These are phyloP conservation scores for Smittia sp. DNA, from an alignment of 2,888 invertebrate species.

Conservation along the genomic window DNA sequence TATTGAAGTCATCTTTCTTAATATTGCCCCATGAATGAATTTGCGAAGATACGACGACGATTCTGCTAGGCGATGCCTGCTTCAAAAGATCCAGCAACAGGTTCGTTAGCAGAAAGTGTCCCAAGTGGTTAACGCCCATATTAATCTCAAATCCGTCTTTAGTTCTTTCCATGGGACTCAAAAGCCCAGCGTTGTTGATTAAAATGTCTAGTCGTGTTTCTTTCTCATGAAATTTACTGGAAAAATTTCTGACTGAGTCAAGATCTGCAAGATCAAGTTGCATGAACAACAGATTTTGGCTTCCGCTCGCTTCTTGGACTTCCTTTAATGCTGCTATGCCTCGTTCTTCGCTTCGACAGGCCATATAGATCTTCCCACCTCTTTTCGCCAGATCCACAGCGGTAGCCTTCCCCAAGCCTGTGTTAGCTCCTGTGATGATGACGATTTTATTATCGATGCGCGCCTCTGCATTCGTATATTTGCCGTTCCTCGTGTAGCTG, in stretches of 20 bases:
- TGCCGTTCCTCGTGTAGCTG: not conserved
- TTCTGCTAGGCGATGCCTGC: constrained; percentile 66
- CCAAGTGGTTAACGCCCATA: constrained; percentile 77
- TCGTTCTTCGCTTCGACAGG: constrained; percentile 72
- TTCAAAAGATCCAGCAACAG: constrained; percentile 67
- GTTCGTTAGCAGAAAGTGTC: constrained; percentile 76
- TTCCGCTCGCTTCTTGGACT: constrained; percentile 65
- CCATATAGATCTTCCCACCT: constrained; percentile 81
- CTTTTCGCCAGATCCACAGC: constrained; percentile 68
- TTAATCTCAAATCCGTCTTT: constrained; percentile 78
- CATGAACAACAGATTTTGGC: constrained; percentile 72
- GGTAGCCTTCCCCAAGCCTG: constrained; percentile 75
- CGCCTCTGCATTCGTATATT: constrained; percentile 54
- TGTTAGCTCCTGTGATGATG: constrained; percentile 66
- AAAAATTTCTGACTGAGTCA: constrained; percentile 68
- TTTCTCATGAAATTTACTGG: constrained; percentile 58
- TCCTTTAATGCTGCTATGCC: constrained; percentile 69
- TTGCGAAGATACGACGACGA: constrained; percentile 67
- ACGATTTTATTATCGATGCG: constrained; percentile 63
- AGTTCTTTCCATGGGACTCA: constrained; percentile 67
- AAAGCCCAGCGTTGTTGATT: constrained; percentile 80
- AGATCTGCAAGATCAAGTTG: constrained; percentile 73
- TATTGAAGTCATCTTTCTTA: constrained; percentile 69
- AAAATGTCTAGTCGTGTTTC: constrained; percentile 66
- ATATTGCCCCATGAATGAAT: constrained; percentile 65